Conservation (phyloP, 2,797 vertebrate species). For the Sardinella longiceps region DNA sequence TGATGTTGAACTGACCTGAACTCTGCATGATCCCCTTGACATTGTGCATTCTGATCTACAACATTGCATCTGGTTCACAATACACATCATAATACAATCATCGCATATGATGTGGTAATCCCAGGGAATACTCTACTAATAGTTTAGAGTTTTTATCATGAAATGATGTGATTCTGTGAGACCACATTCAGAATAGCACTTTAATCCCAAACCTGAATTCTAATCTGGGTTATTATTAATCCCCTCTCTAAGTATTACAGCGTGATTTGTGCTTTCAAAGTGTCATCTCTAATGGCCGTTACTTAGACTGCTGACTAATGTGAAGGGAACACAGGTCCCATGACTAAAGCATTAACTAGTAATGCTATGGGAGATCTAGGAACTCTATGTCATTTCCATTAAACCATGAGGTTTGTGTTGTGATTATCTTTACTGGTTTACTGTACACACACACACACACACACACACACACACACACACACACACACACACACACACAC, state of each 20-base stretch:
- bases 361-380: background rate
- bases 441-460: too few species aligned
- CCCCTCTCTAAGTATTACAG: background rate
- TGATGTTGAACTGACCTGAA: background rate
- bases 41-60: background rate
- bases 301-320: conserved; percentile 22
- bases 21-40: background rate
- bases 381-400: background rate
- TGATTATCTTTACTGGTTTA: background rate
- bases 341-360: background rate
- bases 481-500: too few species aligned
- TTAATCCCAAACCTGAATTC: background rate
- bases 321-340: conserved; percentile 9
- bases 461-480: too few species aligned
- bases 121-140: background rate
- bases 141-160: background rate
- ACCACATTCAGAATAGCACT: background rate
- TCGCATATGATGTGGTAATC: background rate
- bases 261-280: background rate
- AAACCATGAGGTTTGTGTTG: background rate
- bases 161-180: background rate
- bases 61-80: background rate
- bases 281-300: conserved; percentile 8
- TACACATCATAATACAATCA: background rate
- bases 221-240: conserved; percentile 20